Evolutionary conservation across 2,888 invertebrate genomes (phyloP).

Genomic region (Dorcus parallelipipedus): DNA sequence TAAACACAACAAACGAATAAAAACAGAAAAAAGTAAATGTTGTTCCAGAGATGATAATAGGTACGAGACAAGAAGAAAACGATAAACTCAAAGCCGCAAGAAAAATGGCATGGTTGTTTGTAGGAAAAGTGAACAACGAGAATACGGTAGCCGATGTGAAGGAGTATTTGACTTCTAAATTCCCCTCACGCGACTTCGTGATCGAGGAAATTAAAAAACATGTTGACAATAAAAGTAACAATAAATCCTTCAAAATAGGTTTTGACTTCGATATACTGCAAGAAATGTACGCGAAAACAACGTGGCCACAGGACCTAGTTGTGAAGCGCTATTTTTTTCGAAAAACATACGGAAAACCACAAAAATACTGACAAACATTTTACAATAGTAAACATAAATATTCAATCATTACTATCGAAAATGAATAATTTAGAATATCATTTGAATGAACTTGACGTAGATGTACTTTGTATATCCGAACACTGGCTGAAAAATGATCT

Average conservation of each 20-base stretch:
- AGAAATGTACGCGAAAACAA: neutral
- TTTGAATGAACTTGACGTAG: no score
- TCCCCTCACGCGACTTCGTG: neutral
- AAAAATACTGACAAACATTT: no score
- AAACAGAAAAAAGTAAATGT: no score
- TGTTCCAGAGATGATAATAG: no score
- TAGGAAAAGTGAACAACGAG: neutral
- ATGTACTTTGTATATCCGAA: no score
- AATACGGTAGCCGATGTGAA: neutral
- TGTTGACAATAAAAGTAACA: neutral
- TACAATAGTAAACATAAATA: no score
- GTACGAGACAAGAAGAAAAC: no score
- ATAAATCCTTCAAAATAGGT: slow-evolving; percentile 1
- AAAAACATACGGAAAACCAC: neutral
- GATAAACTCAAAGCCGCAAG: no score
- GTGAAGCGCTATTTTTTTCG: slow-evolving; percentile 3
- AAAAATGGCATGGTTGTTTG: neutral
- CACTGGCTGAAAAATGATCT: no score
- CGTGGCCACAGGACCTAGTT: neutral
- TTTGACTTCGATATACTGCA: neutral
- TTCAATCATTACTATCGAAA: no score
- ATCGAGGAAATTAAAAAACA: slow-evolving; percentile 3
- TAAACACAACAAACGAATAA: no score
- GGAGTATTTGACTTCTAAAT: neutral
- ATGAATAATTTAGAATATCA: no score